These are phyloP conservation scores for Leptopilina boulardi DNA, from an alignment of 1,140 invertebrate genomes.

Conservation along the genomic window DNA sequence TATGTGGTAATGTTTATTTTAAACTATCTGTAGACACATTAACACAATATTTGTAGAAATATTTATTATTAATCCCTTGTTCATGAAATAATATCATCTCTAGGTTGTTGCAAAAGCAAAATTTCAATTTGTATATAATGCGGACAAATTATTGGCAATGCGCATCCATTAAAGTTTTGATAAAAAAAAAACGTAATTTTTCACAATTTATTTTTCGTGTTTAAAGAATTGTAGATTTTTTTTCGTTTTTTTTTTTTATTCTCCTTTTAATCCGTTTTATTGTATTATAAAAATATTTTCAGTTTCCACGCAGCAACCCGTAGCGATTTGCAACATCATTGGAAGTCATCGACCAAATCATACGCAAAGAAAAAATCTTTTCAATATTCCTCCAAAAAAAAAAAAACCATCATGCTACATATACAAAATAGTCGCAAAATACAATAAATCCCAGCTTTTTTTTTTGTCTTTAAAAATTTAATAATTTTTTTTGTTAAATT, in stretches of 20 bases:
- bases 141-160: neutral
- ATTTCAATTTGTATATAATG: neutral
- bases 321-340: conserved; percentile 42
- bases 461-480: conserved; percentile 1
- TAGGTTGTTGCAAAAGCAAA: too few relatives aligned
- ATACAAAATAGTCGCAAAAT: conserved; percentile 26
- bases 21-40: neutral
- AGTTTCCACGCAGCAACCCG: conserved; percentile 47
- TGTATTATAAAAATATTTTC: conserved; percentile 7
- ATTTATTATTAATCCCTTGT: too few relatives aligned
- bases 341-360: conserved; percentile 37
- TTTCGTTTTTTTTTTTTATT: too few relatives aligned
- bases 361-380: conserved; percentile 21
- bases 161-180: neutral
- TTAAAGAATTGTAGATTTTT: neutral
- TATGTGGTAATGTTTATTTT: neutral
- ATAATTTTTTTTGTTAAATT: neutral
- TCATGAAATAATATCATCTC: too few relatives aligned
- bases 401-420: neutral
- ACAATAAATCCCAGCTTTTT: conserved; percentile 20
- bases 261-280: too few relatives aligned
- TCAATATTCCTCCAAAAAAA: conserved; percentile 32
- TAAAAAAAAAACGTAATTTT: neutral
- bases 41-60: neutral
- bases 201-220: too few relatives aligned